These are phyloP conservation scores for Hirudinaria manillensis DNA, from an alignment of 2,888 invertebrate species.

Conservation along the genomic window DNA sequence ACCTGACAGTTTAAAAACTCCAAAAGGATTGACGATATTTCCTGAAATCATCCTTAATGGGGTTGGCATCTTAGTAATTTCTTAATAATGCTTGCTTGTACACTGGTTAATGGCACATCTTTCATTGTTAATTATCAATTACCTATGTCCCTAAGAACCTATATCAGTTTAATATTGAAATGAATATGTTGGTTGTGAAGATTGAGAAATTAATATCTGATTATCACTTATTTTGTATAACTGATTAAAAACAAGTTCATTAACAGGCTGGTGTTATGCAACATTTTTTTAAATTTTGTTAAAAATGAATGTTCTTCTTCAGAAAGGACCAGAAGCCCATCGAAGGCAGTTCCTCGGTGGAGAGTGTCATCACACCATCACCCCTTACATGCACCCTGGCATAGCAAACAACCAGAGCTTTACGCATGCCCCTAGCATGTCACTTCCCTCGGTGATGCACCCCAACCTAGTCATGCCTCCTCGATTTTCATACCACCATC, in stretches of 20 bases:
- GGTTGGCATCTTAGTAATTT: neutral
- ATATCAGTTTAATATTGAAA: neutral
- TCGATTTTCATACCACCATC: slow-evolving; percentile 3
- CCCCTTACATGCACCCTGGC: neutral
- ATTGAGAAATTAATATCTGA: too few relatives aligned
- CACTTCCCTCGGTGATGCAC: slow-evolving; percentile 22
- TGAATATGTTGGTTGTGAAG: too few relatives aligned
- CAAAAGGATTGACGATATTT: slow-evolving; percentile 19
- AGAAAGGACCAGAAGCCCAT: neutral
- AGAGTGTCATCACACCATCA: neutral
- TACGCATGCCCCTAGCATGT: slow-evolving; percentile 12
- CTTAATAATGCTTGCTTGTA: neutral
- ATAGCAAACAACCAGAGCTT: neutral
- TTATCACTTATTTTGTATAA: too few relatives aligned
- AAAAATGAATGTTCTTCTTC: neutral
- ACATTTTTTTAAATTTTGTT: too few relatives aligned
- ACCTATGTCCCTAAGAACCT: neutral
- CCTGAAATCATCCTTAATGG: slow-evolving; percentile 29
- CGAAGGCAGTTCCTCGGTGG: neutral
- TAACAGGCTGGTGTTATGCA: too few relatives aligned
- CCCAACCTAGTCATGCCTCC: neutral
- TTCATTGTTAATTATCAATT: neutral
- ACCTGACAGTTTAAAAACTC: slow-evolving; percentile 56
- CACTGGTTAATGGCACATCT: neutral
- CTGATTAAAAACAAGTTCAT: too few relatives aligned